Percentiles rank a stretch among this genome's conserved stretches.
Evolutionary conservation across 2,113 vertebrate genomes (phyloP).

Genomic region (Dascyllus trimaculatus): DNA sequence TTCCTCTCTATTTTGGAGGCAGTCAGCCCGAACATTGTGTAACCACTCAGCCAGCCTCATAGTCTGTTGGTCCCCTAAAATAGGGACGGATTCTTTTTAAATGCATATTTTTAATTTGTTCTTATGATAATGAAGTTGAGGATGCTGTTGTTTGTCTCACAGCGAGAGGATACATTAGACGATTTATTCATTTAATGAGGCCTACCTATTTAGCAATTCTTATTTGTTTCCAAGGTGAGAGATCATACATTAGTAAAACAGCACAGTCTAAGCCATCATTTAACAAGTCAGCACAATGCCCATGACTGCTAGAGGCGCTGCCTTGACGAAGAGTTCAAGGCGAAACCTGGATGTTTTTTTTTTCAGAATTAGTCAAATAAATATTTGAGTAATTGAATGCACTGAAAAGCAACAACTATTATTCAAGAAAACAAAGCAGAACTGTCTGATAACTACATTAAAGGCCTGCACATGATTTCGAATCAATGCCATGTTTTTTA

Average conservation of each 20-base stretch:
- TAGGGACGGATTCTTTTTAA: conserved; percentile 3
- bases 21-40: conserved; percentile 20
- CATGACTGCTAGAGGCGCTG: not conserved
- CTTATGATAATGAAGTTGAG: conserved; percentile 31
- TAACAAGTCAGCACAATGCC: conserved; percentile 21
- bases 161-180: conserved; percentile 33
- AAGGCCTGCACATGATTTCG: conserved; percentile 33
- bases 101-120: conserved; percentile 34
- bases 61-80: conserved; percentile 15
- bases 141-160: conserved; percentile 49
- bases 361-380: conserved; percentile 5
- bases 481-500: conserved; percentile 24
- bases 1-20: conserved; percentile 30
- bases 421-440: not conserved
- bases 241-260: conserved; percentile 55
- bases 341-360: not conserved
- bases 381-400: not conserved
- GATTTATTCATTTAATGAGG: conserved; percentile 59
- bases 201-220: conserved; percentile 57
- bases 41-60: conserved; percentile 17
- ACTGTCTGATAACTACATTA: conserved; percentile 14
- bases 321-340: conserved; percentile 13
- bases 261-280: conserved; percentile 15
- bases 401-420: not conserved
- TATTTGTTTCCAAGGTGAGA: conserved; percentile 56